Percentiles rank a stretch among this genome's conserved stretches.
Evolutionary conservation across 2,888 invertebrate genomes (phyloP).

Genomic region (Nudaria mundana): DNA sequence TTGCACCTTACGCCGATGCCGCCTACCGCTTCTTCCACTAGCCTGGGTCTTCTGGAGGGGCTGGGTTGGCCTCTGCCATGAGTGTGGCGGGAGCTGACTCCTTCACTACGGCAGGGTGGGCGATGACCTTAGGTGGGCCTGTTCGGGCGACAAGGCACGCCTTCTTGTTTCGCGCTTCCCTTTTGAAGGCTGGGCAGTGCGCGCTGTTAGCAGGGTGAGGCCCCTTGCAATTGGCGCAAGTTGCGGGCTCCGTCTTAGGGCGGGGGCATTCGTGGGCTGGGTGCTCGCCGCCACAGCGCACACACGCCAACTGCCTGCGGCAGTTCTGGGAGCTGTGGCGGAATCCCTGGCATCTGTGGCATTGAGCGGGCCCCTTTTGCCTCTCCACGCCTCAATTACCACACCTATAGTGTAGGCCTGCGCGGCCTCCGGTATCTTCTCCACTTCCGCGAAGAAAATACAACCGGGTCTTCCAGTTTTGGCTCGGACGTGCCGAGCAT

Average conservation of each 20-base stretch:
- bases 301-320: background rate
- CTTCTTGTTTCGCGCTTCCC: background rate
- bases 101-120: background rate
- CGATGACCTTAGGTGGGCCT: background rate
- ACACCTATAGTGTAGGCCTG: no score
- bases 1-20: background rate
- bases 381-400: background rate
- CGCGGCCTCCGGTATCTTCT: no score
- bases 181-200: background rate
- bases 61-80: background rate
- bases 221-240: background rate
- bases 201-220: background rate
- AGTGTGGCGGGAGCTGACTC: background rate
- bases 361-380: background rate
- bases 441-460: no score
- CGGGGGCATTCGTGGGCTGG: background rate
- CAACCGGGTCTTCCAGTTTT: no score
- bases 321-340: background rate
- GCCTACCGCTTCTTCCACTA: background rate
- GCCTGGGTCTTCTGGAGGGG: background rate
- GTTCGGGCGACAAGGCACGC: background rate
- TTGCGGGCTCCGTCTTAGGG: background rate
- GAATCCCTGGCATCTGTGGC: background rate
- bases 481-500: no score
- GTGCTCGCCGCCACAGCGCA: background rate